Percentiles rank a stretch among this genome's conserved stretches.
These are phyloP conservation scores for Julus scandinavius DNA, from an alignment of 2,888 invertebrate genomes.

Conservation along the genomic window DNA sequence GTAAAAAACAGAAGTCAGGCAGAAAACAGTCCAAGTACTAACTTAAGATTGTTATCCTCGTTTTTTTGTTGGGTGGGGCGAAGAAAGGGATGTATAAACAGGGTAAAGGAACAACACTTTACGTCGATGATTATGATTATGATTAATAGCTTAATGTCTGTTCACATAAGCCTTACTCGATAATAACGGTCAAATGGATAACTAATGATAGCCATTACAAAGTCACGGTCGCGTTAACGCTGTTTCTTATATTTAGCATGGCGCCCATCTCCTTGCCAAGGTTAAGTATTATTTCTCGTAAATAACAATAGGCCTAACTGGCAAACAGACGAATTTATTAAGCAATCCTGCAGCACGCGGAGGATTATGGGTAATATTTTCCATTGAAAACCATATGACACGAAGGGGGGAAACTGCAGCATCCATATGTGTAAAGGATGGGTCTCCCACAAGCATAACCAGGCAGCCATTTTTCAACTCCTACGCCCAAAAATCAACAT, in stretches of 20 bases:
- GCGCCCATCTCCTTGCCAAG: not conserved
- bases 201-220: constrained; percentile 23
- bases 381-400: constrained; percentile 19
- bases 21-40: not conserved
- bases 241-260: not conserved
- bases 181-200: constrained; percentile 22
- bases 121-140: constrained; percentile 31
- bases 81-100: not conserved
- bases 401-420: not conserved
- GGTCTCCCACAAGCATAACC: constrained; percentile 39
- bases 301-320: not conserved
- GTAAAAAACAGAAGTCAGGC: too few species aligned
- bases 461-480: constrained; percentile 3
- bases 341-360: not conserved
- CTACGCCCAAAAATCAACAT: constrained; percentile 17
- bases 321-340: not conserved
- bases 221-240: not conserved
- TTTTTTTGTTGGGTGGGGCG: not conserved
- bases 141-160: constrained; percentile 35
- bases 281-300: not conserved
- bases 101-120: not conserved
- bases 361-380: not conserved
- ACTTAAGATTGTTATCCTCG: not conserved
- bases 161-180: not conserved
- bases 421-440: constrained; percentile 17